Evolutionary conservation across 1,140 invertebrate species (phyloP), one percentile per base, ranked within the genome.

Genomic region (Varroa destructor): DNA sequence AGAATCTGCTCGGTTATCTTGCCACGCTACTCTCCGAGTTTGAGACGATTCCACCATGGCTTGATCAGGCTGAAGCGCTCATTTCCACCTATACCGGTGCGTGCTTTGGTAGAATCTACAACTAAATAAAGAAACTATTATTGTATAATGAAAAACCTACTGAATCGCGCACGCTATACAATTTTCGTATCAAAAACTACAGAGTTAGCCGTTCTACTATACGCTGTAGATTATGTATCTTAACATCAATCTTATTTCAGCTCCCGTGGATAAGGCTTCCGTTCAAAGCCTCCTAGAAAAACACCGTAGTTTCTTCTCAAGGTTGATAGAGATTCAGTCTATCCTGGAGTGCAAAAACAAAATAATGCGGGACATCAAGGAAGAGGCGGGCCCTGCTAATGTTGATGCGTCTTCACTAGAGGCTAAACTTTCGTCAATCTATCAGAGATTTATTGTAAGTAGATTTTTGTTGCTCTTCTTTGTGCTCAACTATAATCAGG

Each of bases 1-100:
- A 90, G 75, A 89, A 93, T 77, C 78, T 95, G 6, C 78, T 93
- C 40, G 89, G 91, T 0, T 91, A 96, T 77, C 88, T 93, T 76
- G 89, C 93, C 78, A 90, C 91, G 0, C 78, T 96, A 61, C 90
- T 94, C 79, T 84, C 85, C 36, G 91, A 91, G 0, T 87, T 93
- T 76, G 84, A 84, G 71, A 92, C 95, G 79, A 88, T 96, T 43
- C 84, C 86, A 71, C 79, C 81, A 1, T 97, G 93, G 93, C 77
- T 96, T 14, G 86, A 89, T 75, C 86, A 87, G 73, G 91, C 90
- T 6, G 90, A 94, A 76, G 80, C 81, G 2, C 79, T 91, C 51
- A 77, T 96, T 42, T 79, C 81, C 51, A 82, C 83, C 14, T 81
- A 86, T 64, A 83, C 84, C 72, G 77, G 88, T 0, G 80, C 46